Percentiles rank a stretch among this genome's conserved stretches.
phyloP scores from a whole-genome alignment of 2,888 invertebrate genomes.

The Hemithea aestivaria region DNA sequence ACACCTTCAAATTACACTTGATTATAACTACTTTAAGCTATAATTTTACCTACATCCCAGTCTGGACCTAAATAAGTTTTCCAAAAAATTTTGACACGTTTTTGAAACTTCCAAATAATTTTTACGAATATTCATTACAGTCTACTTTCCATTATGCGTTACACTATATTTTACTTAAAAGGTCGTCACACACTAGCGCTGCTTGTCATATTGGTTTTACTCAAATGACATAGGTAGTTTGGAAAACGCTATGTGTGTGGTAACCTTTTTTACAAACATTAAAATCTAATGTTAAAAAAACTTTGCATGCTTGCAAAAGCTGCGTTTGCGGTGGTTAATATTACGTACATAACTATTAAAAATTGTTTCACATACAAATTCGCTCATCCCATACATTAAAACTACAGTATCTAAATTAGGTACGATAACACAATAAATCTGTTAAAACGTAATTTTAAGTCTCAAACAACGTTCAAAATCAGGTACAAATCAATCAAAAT shows the following conservation, averaged over 20 bases:
- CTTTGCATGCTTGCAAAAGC: constrained; percentile 71
- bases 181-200: constrained; percentile 18
- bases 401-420: constrained; percentile 50
- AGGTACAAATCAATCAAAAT: constrained; percentile 76
- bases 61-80: constrained; percentile 52
- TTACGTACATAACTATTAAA: constrained; percentile 45
- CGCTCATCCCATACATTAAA: constrained; percentile 60
- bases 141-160: constrained; percentile 62
- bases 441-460: constrained; percentile 69
- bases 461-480: constrained; percentile 67
- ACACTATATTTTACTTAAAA: constrained; percentile 51
- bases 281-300: constrained; percentile 54
- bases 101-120: constrained; percentile 60
- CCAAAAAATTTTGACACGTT: constrained; percentile 72
- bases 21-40: constrained; percentile 77
- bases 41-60: constrained; percentile 69
- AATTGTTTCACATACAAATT: constrained; percentile 61
- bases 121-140: constrained; percentile 42
- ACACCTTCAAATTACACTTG: constrained; percentile 76
- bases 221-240: no score
- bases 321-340: constrained; percentile 68
- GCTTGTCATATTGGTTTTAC: not conserved
- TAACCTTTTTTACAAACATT: constrained; percentile 50
- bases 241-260: no score
- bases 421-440: constrained; percentile 64